These are phyloP conservation scores for Rhagophthalmus giganteus DNA, from an alignment of 2,888 invertebrate genomes.

Conservation along the genomic window DNA sequence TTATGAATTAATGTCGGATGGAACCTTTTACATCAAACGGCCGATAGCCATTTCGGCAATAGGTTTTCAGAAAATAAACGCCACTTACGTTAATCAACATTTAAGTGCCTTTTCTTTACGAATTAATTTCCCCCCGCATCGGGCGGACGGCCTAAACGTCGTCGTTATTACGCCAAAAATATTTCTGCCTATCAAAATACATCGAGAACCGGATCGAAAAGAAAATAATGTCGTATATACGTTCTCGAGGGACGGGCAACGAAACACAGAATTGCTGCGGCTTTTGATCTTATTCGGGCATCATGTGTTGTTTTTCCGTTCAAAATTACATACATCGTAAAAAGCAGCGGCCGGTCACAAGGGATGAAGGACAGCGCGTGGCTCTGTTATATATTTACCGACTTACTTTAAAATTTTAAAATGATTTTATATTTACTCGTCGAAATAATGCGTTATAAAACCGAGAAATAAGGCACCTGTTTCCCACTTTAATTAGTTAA, in stretches of 20 bases:
- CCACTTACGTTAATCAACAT: constrained; percentile 2
- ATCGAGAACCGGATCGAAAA: constrained; percentile 18
- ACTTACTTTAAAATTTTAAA: constrained; percentile 15
- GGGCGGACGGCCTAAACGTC: no score
- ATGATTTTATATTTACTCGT: not conserved
- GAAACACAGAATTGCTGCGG: constrained; percentile 28
- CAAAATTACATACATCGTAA: constrained; percentile 32
- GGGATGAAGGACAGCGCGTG: constrained; percentile 29
- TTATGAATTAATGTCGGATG: constrained; percentile 29
- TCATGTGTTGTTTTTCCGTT: constrained; percentile 34
- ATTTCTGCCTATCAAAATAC: constrained; percentile 21
- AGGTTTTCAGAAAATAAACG: constrained; percentile 18
- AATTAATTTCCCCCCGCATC: no score
- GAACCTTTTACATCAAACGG: constrained; percentile 42
- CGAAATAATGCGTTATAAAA: not conserved
- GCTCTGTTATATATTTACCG: constrained; percentile 23
- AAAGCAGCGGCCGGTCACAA: constrained; percentile 28
- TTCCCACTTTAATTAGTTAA: not conserved
- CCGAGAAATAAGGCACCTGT: not conserved
- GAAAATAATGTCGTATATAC: constrained; percentile 28
- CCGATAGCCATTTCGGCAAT: constrained; percentile 43
- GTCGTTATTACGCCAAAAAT: no score
- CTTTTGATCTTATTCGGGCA: constrained; percentile 33
- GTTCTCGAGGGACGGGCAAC: constrained; percentile 24
- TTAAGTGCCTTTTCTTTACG: no score